A percentile compares a stretch with the other conserved stretches of the same genome.
phyloP scores from a whole-genome alignment of 2,888 invertebrate species.

The Agrochola circellaris region DNA sequence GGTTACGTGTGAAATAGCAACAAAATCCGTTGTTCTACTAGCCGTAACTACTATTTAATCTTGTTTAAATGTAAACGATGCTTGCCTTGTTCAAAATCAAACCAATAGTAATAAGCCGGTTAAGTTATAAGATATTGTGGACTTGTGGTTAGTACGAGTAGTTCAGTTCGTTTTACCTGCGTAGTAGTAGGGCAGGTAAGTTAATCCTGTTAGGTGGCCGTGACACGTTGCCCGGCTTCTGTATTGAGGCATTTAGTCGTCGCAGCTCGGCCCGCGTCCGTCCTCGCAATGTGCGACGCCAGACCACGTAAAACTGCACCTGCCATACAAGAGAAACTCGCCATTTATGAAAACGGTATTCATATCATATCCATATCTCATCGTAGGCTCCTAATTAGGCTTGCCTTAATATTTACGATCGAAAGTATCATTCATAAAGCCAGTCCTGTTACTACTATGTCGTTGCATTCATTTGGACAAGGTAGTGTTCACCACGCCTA shows the following conservation, averaged over 20 bases:
- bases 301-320: slow-evolving; percentile 86
- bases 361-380: slow-evolving; percentile 74
- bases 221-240: slow-evolving; percentile 89
- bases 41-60: slow-evolving; percentile 43
- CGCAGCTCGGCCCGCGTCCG: slow-evolving; percentile 80
- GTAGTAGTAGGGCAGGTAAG: slow-evolving; percentile 88
- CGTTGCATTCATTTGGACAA: slow-evolving; percentile 71
- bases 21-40: slow-evolving; percentile 35
- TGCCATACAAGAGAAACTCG: slow-evolving; percentile 89
- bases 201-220: slow-evolving; percentile 90
- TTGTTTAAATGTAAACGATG: slow-evolving; percentile 58
- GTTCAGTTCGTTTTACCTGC: slow-evolving; percentile 84
- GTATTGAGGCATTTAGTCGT: slow-evolving; percentile 82
- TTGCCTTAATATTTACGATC: slow-evolving; percentile 75
- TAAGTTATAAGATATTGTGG: slow-evolving; percentile 77
- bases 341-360: slow-evolving; percentile 90
- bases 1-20: not conserved
- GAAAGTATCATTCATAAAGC: slow-evolving; percentile 80
- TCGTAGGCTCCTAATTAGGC: slow-evolving; percentile 73
- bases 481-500: slow-evolving; percentile 82
- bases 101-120: slow-evolving; percentile 81
- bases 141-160: slow-evolving; percentile 75
- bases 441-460: slow-evolving; percentile 68
- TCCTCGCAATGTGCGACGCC: slow-evolving; percentile 86
- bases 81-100: slow-evolving; percentile 76